These are phyloP conservation scores for Pseudotriccus pelzelni DNA, from an alignment of 2,797 vertebrate genomes.

Conservation along the genomic window DNA sequence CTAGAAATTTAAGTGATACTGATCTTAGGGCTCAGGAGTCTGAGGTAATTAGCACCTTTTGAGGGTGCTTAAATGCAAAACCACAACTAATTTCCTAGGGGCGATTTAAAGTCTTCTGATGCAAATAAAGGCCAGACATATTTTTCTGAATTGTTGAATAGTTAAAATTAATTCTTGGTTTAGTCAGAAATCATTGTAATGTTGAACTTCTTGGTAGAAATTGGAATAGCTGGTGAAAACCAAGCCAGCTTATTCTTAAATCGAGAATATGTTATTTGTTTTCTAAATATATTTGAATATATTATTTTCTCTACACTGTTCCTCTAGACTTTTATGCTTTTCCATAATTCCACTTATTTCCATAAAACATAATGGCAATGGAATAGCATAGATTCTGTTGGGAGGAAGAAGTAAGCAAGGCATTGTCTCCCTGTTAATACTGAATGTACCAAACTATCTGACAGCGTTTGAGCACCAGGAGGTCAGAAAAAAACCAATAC, in stretches of 20 bases:
- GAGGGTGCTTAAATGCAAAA: conserved; percentile 9
- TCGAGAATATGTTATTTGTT: background rate
- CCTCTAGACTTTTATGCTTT: background rate
- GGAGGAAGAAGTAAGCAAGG: background rate
- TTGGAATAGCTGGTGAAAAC: background rate
- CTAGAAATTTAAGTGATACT: background rate
- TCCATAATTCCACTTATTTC: background rate
- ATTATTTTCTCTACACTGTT: background rate
- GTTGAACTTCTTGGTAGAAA: background rate
- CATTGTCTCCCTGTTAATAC: background rate
- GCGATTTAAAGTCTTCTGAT: background rate
- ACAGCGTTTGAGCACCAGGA: background rate
- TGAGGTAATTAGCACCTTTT: conserved; percentile 12
- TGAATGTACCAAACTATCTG: background rate
- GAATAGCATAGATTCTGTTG: background rate
- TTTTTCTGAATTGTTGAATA: background rate
- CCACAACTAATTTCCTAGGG: background rate
- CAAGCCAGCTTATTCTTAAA: background rate
- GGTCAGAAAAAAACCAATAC: background rate
- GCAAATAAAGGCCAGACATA: background rate
- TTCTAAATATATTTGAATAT: background rate
- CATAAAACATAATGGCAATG: background rate
- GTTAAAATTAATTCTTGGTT: background rate
- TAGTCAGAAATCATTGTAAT: background rate
- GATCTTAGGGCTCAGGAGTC: background rate